Conservation (phyloP, 2,113 vertebrate species). For the Serilophus lunatus region DNA sequence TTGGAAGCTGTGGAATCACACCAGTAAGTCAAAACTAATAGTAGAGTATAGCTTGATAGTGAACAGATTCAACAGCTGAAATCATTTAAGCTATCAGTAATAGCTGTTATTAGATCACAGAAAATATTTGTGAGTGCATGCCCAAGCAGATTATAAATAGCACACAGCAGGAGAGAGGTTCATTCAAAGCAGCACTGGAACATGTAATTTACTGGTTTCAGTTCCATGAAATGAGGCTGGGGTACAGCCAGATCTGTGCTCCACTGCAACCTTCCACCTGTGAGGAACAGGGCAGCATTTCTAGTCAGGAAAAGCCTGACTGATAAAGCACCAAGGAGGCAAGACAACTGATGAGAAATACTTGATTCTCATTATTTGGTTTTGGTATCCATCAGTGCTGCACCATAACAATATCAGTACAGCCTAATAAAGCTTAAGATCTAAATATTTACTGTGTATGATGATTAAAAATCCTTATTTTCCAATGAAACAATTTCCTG, state of each 20-base stretch:
- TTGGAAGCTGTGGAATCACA: not conserved
- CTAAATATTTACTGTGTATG: not conserved
- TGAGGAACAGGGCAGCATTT: not conserved
- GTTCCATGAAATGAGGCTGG: fast-evolving
- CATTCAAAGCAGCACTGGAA: not conserved
- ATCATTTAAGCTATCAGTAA: not conserved
- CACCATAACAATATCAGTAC: fast-evolving
- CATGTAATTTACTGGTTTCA: fast-evolving
- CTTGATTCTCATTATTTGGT: not conserved
- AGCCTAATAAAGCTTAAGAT: not conserved
- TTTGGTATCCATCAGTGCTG: not conserved
- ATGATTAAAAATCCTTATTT: not conserved
- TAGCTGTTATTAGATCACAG: not conserved
- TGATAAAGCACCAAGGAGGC: not conserved
- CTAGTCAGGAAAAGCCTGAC: not conserved
- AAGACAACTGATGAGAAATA: not conserved
- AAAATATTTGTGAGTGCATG: not conserved
- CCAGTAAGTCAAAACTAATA: not conserved
- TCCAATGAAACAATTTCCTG: not conserved
- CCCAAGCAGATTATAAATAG: not conserved
- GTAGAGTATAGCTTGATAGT: not conserved
- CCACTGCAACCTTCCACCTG: not conserved
- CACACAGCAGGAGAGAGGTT: not conserved
- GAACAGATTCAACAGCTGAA: not conserved
- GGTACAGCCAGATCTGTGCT: not conserved